Conservation (phyloP, 2,888 invertebrate species). For the Coleophora flavipennella region DNA sequence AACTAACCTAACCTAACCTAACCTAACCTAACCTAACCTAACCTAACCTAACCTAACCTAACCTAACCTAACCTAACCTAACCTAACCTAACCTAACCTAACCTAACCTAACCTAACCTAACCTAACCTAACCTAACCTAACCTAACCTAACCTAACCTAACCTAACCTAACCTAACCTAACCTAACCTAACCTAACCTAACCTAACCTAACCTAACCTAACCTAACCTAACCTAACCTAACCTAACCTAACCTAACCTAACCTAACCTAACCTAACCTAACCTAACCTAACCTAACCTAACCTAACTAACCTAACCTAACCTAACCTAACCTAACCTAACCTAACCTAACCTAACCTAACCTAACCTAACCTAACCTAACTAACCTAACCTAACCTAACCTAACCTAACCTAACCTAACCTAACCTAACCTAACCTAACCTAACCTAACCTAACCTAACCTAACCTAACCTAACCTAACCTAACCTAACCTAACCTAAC, state of each 20-base stretch:
- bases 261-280: constrained; percentile 10
- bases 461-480: constrained; percentile 11
- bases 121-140: constrained; percentile 9
- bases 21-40: constrained; percentile 11
- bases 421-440: constrained; percentile 8
- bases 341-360: constrained; percentile 10
- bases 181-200: constrained; percentile 9
- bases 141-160: constrained; percentile 10
- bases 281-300: constrained; percentile 8
- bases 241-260: constrained; percentile 10
- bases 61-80: constrained; percentile 11
- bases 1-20: constrained; percentile 9
- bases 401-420: constrained; percentile 7
- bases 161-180: constrained; percentile 10
- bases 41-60: constrained; percentile 10
- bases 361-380: constrained; percentile 8
- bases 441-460: constrained; percentile 9
- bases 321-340: constrained; percentile 8
- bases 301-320: constrained; percentile 10
- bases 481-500: constrained; percentile 10
- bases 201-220: constrained; percentile 4
- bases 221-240: constrained; percentile 7
- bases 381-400: constrained; percentile 6
- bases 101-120: constrained; percentile 10
- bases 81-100: constrained; percentile 9